Percentiles rank a stretch among this genome's conserved stretches.
These are phyloP conservation scores for Peromyscus leucopus DNA, from an alignment of 2,113 vertebrate genomes.

Conservation along the genomic window DNA sequence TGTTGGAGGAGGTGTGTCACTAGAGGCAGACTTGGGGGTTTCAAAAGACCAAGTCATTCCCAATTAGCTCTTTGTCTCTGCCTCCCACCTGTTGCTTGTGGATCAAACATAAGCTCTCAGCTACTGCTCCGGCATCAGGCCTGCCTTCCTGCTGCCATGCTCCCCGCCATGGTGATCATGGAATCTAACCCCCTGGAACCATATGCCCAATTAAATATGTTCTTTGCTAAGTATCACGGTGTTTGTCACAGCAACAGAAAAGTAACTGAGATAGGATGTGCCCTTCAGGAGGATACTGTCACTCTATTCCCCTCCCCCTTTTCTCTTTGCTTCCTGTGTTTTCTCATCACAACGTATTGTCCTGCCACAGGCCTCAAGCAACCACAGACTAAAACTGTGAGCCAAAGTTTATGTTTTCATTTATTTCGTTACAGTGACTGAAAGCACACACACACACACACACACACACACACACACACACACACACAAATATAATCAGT, in stretches of 20 bases:
- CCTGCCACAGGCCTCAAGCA: neutral
- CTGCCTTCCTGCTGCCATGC: neutral
- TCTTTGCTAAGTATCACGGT: neutral
- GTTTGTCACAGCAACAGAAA: neutral
- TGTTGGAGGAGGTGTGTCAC: neutral
- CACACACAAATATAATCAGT: neutral
- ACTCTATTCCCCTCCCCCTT: neutral
- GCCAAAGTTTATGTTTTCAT: neutral
- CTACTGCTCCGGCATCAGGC: neutral
- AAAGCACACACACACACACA: neutral
- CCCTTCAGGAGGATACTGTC: neutral
- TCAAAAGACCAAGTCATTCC: neutral
- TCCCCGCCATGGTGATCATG: neutral
- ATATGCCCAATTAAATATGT: neutral
- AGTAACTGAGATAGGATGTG: neutral
- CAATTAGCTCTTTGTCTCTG: neutral
- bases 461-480: neutral
- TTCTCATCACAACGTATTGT: neutral
- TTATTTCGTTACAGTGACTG: neutral
- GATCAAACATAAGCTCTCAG: neutral
- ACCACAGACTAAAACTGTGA: neutral
- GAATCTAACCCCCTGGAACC: neutral
- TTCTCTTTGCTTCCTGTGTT: neutral
- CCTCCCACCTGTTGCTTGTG: neutral
- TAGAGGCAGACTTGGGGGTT: neutral